These are phyloP conservation scores for Globia sparganii DNA, from an alignment of 2,888 invertebrate genomes.

Conservation along the genomic window DNA sequence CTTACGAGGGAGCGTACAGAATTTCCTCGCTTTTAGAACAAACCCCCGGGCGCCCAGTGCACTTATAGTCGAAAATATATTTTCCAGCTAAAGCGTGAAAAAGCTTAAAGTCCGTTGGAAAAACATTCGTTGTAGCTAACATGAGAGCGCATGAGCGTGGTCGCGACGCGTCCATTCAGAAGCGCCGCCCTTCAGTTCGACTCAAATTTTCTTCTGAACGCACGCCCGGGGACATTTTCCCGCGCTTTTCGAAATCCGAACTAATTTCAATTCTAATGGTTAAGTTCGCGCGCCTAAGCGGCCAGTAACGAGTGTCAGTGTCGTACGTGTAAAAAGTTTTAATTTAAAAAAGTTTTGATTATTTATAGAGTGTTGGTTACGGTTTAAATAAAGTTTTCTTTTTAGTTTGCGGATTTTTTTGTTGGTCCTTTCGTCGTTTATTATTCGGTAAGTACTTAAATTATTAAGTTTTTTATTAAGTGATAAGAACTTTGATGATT, in stretches of 20 bases:
- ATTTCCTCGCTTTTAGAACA: slow-evolving; percentile 64
- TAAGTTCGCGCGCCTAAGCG: slow-evolving; percentile 66
- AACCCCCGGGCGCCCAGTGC: slow-evolving; percentile 68
- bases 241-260: slow-evolving; percentile 81
- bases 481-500: background rate
- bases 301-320: slow-evolving; percentile 72
- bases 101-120: slow-evolving; percentile 76
- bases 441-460: slow-evolving; percentile 64
- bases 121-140: slow-evolving; percentile 72
- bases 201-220: slow-evolving; percentile 81
- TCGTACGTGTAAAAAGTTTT: slow-evolving; percentile 60
- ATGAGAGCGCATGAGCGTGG: slow-evolving; percentile 82
- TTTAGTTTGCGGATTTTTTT: slow-evolving; percentile 63
- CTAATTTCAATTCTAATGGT: slow-evolving; percentile 79
- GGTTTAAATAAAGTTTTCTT: slow-evolving; percentile 58
- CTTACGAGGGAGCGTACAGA: slow-evolving; percentile 41
- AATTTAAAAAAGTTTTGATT: slow-evolving; percentile 39
- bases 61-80: slow-evolving; percentile 70
- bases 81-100: slow-evolving; percentile 74
- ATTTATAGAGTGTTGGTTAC: slow-evolving; percentile 58
- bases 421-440: slow-evolving; percentile 25
- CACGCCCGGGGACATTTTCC: slow-evolving; percentile 81
- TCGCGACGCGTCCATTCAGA: slow-evolving; percentile 79
- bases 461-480: background rate
- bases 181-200: slow-evolving; percentile 83